phyloP scores from a whole-genome alignment of 2,888 invertebrate genomes.

The Campopleginae sp. region DNA sequence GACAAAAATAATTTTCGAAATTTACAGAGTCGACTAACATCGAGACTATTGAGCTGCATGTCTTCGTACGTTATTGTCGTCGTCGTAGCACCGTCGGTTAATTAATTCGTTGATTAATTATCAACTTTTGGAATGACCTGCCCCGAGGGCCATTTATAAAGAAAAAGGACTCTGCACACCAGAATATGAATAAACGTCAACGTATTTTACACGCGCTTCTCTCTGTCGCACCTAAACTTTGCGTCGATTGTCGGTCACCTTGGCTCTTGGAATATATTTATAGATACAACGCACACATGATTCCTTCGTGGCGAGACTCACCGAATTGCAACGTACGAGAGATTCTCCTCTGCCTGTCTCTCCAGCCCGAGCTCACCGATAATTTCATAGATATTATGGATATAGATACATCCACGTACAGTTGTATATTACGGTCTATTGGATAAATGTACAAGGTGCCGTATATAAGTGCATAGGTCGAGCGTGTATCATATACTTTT shows the following conservation, averaged over 20 bases:
- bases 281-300: conserved; percentile 21
- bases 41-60: not conserved
- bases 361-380: conserved; percentile 22
- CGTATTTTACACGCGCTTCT: conserved; percentile 12
- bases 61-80: not conserved
- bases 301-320: conserved; percentile 7
- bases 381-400: conserved; percentile 27
- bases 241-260: conserved; percentile 22
- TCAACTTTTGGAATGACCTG: not conserved
- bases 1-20: not conserved
- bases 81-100: not conserved
- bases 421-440: conserved; percentile 9
- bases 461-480: conserved; percentile 34
- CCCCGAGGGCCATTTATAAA: not conserved
- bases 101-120: not conserved
- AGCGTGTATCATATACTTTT: conserved; percentile 28
- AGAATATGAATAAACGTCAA: not conserved
- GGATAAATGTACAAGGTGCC: conserved; percentile 22
- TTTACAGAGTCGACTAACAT: not conserved
- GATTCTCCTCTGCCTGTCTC: conserved; percentile 7
- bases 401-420: conserved; percentile 28
- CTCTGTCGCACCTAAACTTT: conserved; percentile 27
- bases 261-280: conserved; percentile 19
- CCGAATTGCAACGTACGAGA: conserved; percentile 36
- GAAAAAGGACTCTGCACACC: conserved; percentile 1